phyloP scores from a whole-genome alignment of 2,797 vertebrate species.

The Argentina silus region DNA sequence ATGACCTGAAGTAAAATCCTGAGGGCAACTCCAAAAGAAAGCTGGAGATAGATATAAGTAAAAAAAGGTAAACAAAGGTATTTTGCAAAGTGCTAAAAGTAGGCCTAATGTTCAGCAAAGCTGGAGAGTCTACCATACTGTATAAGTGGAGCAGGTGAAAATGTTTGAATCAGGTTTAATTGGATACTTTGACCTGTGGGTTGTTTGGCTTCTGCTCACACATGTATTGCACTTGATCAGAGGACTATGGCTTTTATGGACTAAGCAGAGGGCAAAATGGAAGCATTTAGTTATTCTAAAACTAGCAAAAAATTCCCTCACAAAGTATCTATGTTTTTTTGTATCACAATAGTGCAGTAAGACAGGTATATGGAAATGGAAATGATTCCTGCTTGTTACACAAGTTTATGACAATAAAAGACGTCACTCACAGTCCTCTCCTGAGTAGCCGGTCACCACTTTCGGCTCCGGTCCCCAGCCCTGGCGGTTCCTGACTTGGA shows the following conservation, averaged over 20 bases:
- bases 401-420: neutral
- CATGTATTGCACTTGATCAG: conserved; percentile 15
- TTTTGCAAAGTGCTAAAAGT: neutral
- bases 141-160: too few relatives aligned
- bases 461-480: conserved; percentile 88
- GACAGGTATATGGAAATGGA: neutral
- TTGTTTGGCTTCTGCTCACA: conserved; percentile 32
- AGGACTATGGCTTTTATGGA: neutral
- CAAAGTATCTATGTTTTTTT: too few relatives aligned
- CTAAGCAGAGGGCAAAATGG: neutral
- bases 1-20: conserved; percentile 75
- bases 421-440: conserved; percentile 91
- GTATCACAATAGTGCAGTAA: neutral
- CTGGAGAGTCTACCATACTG: too few relatives aligned
- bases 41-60: conserved; percentile 67
- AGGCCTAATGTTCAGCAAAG: too few relatives aligned
- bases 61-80: conserved; percentile 33
- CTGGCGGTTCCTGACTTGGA: conserved; percentile 87
- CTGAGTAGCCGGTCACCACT: conserved; percentile 86
- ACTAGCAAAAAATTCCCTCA: too few relatives aligned
- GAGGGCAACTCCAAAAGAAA: conserved; percentile 78
- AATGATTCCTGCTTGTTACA: neutral
- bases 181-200: conserved; percentile 16
- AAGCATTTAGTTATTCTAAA: neutral
- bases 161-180: neutral